Base-by-base conservation (phyloP, 2,888 invertebrate species). In the Spisula subtruncata region DNA sequence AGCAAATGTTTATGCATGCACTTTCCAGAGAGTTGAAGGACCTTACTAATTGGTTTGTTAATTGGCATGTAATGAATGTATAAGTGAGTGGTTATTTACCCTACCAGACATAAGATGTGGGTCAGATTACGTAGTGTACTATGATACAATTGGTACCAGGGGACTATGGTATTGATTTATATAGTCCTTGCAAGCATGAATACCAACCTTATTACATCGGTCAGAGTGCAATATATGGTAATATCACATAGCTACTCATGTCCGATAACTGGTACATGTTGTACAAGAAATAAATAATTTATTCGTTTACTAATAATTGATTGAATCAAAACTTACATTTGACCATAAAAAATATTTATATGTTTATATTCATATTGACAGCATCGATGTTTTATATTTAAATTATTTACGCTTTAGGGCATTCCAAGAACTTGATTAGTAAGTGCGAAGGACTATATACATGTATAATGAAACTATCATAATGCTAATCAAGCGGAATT, bases 151-250 rank as follows among this genome's bases (percentile, higher is more conserved):
- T 6, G 10, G n/a, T 25, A 6, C 25, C n/a, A 66, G 25, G 60
- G 83, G 66, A 71, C 66, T 71, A 71, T 66, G 60, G 35, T 46
- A 83, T 83, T 83, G 83, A 32, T 46, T n/a, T 29, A 71, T n/a
- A 46, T 20, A 71, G 14, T 71, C 46, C 71, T 46, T 46, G 14
- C 41, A 35, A 71, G 83, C 83, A 46, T 83, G 83, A 83, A 83
- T 83, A 83, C 10, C 20, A 66, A n/a, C 60, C 25, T 0, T 66
- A 25, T 10, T 66, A 25, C 60, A 25, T 66, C 25, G 60, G 60
- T 66, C 60, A 66, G 2, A n/a, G 25, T 66, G 60, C 25, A 25
- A 25, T 66, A 66, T 66, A 25, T 66, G 60, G 20, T 66, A n/a
- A 66, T 66, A 25, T 25, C 25, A 10, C 25, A 10, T 4, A 25